A percentile compares a stretch with the other conserved stretches of the same genome.
These are phyloP conservation scores for Marasmarcha lunaedactyla DNA, from an alignment of 2,888 invertebrate species.

Conservation along the genomic window DNA sequence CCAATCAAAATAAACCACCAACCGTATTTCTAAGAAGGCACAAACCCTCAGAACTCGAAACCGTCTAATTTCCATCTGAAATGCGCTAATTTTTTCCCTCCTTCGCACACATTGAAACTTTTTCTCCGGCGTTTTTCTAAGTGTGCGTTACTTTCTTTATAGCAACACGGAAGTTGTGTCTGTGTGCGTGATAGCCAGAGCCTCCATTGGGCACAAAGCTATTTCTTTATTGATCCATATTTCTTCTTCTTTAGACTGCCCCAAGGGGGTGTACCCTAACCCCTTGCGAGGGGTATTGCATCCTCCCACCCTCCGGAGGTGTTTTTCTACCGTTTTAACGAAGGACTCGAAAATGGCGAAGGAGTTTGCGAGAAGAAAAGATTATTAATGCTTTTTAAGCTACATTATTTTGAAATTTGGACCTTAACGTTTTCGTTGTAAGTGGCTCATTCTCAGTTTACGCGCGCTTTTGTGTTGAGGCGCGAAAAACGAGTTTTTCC, in stretches of 20 bases:
- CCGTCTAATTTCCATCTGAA: too few relatives aligned
- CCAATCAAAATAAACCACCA: too few relatives aligned
- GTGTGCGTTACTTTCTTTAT: constrained; percentile 19
- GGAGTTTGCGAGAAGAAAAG: constrained; percentile 43
- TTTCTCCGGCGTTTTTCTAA: neutral
- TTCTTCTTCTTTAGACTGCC: constrained; percentile 68
- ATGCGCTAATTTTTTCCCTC: neutral
- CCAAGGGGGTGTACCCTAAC: constrained; percentile 25
- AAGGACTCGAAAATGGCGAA: constrained; percentile 49
- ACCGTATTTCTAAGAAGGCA: too few relatives aligned
- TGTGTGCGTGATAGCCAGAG: constrained; percentile 58
- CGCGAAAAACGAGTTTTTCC: neutral
- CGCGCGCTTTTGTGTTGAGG: constrained; percentile 22
- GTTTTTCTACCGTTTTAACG: constrained; percentile 70
- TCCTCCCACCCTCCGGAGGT: constrained; percentile 33
- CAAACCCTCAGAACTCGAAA: too few relatives aligned
- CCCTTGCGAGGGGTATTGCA: constrained; percentile 15
- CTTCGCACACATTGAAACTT: constrained; percentile 4
- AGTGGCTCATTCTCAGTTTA: constrained; percentile 28
- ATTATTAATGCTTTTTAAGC: constrained; percentile 67
- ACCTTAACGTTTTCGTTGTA: constrained; percentile 35
- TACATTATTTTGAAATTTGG: constrained; percentile 43
- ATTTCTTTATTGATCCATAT: constrained; percentile 73
- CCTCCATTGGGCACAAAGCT: constrained; percentile 65
- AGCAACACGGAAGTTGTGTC: constrained; percentile 22